A percentile compares a stretch with the other conserved stretches of the same genome.
phyloP scores from a whole-genome alignment of 1,140 invertebrate genomes.

The Eumeta japonica region DNA sequence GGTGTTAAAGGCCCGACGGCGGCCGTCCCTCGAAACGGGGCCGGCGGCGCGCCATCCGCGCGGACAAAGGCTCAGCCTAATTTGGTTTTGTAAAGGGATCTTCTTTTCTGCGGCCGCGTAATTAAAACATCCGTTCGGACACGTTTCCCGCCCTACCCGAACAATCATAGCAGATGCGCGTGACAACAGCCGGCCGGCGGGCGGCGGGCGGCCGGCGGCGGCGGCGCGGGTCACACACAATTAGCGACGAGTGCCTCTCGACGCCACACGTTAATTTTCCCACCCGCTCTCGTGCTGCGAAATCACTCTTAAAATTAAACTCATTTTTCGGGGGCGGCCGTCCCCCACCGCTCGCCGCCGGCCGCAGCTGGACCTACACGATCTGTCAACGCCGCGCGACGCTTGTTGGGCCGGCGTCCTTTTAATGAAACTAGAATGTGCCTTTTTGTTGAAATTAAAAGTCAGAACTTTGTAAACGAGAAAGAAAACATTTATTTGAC shows the following conservation, averaged over 20 bases:
- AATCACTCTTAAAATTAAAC: slow-evolving; percentile 38
- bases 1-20: too few species aligned
- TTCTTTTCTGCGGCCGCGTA: slow-evolving; percentile 24
- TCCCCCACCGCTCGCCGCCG: too few species aligned
- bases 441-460: too few species aligned
- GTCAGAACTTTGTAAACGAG: too few species aligned
- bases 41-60: too few species aligned
- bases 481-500: too few species aligned
- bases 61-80: slow-evolving; percentile 35
- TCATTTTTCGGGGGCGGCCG: slow-evolving; percentile 39
- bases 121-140: slow-evolving; percentile 28
- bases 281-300: slow-evolving; percentile 21
- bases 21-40: too few species aligned
- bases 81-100: slow-evolving; percentile 22
- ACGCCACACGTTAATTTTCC: slow-evolving; percentile 29
- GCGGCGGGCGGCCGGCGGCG: slow-evolving; percentile 10
- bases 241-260: slow-evolving; percentile 29
- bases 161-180: slow-evolving; percentile 24
- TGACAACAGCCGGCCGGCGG: slow-evolving; percentile 15
- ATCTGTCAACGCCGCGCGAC: slow-evolving; percentile 13
- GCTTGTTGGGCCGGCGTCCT: slow-evolving; percentile 8
- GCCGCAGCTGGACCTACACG: too few species aligned
- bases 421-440: too few species aligned
- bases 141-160: slow-evolving; percentile 17
- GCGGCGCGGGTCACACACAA: slow-evolving; percentile 33